phyloP scores from a whole-genome alignment of 1,140 invertebrate species.

The Solenopsis fugax region DNA sequence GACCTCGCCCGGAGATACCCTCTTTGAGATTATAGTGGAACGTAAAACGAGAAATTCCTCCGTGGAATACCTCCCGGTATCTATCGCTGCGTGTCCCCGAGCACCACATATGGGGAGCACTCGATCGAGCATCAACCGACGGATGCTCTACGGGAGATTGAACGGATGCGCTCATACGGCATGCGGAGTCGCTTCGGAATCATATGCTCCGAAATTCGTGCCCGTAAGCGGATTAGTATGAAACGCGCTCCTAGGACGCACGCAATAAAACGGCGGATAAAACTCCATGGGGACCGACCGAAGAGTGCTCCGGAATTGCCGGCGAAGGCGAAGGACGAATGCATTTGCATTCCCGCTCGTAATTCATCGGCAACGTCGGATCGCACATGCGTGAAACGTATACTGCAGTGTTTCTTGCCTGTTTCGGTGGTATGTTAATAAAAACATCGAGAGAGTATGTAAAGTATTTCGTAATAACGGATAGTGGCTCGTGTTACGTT shows the following conservation, averaged over 20 bases:
- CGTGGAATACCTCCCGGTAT: slow-evolving; percentile 48
- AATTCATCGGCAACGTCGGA: slow-evolving; percentile 11
- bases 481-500: slow-evolving; percentile 56
- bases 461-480: slow-evolving; percentile 75
- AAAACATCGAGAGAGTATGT: slow-evolving; percentile 58
- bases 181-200: slow-evolving; percentile 54
- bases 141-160: slow-evolving; percentile 43
- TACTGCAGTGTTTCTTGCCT: neutral
- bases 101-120: slow-evolving; percentile 23
- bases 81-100: slow-evolving; percentile 50
- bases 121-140: slow-evolving; percentile 42
- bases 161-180: slow-evolving; percentile 48
- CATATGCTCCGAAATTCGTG: slow-evolving; percentile 59
- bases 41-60: slow-evolving; percentile 58
- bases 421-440: slow-evolving; percentile 28
- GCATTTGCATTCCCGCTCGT: slow-evolving; percentile 41
- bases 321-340: slow-evolving; percentile 14
- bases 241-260: slow-evolving; percentile 40
- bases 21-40: slow-evolving; percentile 57
- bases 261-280: slow-evolving; percentile 54
- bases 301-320: slow-evolving; percentile 42
- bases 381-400: slow-evolving; percentile 16
- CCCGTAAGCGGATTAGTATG: slow-evolving; percentile 56
- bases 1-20: slow-evolving; percentile 12
- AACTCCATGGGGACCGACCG: slow-evolving; percentile 24